Evolutionary conservation across 1,140 invertebrate species (phyloP).

Genomic region (Drosophila ogumai): DNA sequence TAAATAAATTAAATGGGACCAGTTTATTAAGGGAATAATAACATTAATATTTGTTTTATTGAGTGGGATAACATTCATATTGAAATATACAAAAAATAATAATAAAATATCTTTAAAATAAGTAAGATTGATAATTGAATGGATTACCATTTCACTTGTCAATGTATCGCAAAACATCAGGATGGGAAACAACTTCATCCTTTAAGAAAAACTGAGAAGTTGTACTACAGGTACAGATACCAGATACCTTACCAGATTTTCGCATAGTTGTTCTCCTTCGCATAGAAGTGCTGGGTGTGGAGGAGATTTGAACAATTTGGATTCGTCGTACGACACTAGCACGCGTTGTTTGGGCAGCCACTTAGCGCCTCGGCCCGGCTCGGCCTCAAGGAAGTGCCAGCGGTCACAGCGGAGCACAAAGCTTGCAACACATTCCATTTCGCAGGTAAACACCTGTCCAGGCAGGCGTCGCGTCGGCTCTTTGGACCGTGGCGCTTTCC

Average conservation of each 20-base stretch:
- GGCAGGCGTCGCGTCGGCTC: slow-evolving; percentile 35
- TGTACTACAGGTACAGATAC: too few relatives aligned
- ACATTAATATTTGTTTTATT: background rate
- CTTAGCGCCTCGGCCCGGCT: slow-evolving; percentile 54
- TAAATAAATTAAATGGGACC: background rate
- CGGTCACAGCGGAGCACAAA: slow-evolving; percentile 43
- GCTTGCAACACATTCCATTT: slow-evolving; percentile 73
- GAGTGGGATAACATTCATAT: background rate
- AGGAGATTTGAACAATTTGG: slow-evolving; percentile 39
- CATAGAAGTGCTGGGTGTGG: slow-evolving; percentile 14
- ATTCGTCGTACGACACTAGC: slow-evolving; percentile 58
- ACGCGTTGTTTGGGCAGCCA: slow-evolving; percentile 69
- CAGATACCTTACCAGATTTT: slow-evolving; percentile 2
- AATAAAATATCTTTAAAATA: background rate
- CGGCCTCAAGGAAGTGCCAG: slow-evolving; percentile 57
- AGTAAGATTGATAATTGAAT: background rate
- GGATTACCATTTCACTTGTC: too few relatives aligned
- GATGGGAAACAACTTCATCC: background rate
- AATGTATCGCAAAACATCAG: background rate
- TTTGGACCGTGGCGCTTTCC: slow-evolving; percentile 26
- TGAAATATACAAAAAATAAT: background rate
- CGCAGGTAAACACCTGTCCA: slow-evolving; percentile 58
- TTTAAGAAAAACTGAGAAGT: slow-evolving; percentile 2
- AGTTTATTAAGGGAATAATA: background rate
- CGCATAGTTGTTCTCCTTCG: background rate